These are phyloP conservation scores for Tetanocera ferruginea DNA, from an alignment of 2,888 invertebrate genomes.

Conservation along the genomic window DNA sequence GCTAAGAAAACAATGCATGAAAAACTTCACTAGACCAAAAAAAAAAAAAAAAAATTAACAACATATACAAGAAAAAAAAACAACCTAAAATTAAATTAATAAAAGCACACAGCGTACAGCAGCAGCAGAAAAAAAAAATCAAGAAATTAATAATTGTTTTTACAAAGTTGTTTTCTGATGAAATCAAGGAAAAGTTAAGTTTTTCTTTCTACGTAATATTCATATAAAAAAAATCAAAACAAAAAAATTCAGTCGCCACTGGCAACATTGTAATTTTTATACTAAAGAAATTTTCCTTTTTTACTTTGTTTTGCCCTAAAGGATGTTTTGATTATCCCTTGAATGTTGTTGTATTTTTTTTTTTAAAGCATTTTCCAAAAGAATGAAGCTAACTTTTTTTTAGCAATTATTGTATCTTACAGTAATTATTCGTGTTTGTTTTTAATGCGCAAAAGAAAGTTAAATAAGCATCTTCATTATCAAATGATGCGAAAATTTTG, in stretches of 20 bases:
- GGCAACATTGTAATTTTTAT: neutral
- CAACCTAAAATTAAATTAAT: neutral
- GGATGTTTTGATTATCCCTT: too few species aligned
- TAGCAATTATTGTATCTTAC: too few species aligned
- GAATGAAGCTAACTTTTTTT: too few species aligned
- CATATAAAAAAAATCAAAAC: neutral
- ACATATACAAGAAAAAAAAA: neutral
- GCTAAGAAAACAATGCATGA: conserved; percentile 6
- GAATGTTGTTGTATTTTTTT: too few species aligned
- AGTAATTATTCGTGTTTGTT: too few species aligned
- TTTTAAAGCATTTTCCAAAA: too few species aligned
- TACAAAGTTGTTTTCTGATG: conserved; percentile 4
- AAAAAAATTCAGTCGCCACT: neutral
- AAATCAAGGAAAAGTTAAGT: neutral
- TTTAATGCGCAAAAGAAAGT: too few species aligned
- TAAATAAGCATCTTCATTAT: too few species aligned
- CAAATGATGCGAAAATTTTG: too few species aligned
- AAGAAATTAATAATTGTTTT: conserved; percentile 31
- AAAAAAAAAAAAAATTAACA: neutral
- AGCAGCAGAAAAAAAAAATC: neutral
- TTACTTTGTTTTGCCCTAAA: neutral
- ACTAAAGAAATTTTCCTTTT: neutral
- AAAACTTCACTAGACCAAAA: neutral
- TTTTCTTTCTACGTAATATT: neutral
- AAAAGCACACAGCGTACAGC: neutral